Conservation (phyloP, 2,113 vertebrate species). For the Tautogolabrus adspersus region DNA sequence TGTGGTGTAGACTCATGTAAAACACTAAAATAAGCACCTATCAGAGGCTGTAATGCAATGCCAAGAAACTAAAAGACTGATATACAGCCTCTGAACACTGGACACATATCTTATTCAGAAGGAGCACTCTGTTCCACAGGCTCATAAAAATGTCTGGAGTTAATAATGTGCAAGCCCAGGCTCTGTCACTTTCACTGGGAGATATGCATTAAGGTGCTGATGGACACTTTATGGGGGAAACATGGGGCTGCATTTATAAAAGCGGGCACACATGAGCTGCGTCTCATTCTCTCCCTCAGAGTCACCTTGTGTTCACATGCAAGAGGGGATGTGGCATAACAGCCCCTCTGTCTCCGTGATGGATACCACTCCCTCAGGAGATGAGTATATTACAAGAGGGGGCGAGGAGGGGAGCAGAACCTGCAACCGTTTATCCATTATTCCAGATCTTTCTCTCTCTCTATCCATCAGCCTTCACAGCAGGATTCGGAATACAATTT, state of each 20-base stretch:
- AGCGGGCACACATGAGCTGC: constrained; percentile 45
- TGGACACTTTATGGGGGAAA: constrained; percentile 77
- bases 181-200: constrained; percentile 73
- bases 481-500: constrained; percentile 10
- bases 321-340: constrained; percentile 57
- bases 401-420: constrained; percentile 3
- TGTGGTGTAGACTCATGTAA: constrained; percentile 25
- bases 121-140: constrained; percentile 66
- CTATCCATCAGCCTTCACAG: constrained; percentile 9
- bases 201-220: constrained; percentile 76
- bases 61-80: constrained; percentile 48
- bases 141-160: constrained; percentile 77
- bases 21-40: constrained; percentile 29
- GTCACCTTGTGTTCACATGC: constrained; percentile 77
- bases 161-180: constrained; percentile 74
- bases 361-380: constrained; percentile 72
- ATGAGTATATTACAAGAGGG: constrained; percentile 66
- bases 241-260: constrained; percentile 77
- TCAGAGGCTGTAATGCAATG: constrained; percentile 32
- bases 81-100: constrained; percentile 43
- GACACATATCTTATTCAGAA: constrained; percentile 74
- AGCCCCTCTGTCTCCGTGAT: constrained; percentile 58
- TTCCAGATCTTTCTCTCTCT: constrained; percentile 1
- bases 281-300: constrained; percentile 45
- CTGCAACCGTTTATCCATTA: constrained; percentile 41